phyloP scores from a whole-genome alignment of 2,888 invertebrate species.

The Megalurothrips usitatus region DNA sequence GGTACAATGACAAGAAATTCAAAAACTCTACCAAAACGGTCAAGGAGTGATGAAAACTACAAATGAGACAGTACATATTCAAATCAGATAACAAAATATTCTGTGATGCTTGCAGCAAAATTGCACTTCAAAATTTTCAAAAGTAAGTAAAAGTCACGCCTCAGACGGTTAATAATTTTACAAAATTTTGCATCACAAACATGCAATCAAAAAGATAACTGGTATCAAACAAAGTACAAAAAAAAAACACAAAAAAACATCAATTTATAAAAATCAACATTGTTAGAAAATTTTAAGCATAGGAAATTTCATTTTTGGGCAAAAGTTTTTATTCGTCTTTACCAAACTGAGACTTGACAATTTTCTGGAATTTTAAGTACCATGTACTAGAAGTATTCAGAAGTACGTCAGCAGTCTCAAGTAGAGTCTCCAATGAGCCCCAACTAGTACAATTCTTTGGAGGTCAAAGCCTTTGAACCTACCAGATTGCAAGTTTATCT shows the following conservation, averaged over 20 bases:
- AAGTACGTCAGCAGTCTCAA: constrained; percentile 19
- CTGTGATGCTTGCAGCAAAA: constrained; percentile 2
- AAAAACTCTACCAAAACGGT: neutral
- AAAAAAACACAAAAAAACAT: neutral
- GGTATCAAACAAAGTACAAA: neutral
- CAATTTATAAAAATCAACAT: neutral
- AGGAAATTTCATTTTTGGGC: neutral
- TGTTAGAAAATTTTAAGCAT: neutral
- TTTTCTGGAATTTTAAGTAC: constrained; percentile 9
- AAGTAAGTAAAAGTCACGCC: neutral
- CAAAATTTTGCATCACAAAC: neutral
- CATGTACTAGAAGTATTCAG: constrained; percentile 1
- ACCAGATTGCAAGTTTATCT: neutral
- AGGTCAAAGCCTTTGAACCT: constrained; percentile 16
- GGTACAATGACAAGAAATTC: neutral
- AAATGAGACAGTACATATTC: neutral
- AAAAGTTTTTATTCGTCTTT: too few relatives aligned
- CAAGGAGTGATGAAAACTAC: neutral
- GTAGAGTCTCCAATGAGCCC: constrained; percentile 9
- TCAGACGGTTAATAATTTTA: neutral
- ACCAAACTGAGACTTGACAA: neutral
- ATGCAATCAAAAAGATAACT: neutral
- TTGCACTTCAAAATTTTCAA: constrained; percentile 1
- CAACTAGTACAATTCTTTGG: neutral
- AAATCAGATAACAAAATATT: constrained; percentile 16